Percentiles rank a stretch among this genome's conserved stretches.
Evolutionary conservation across 1,140 invertebrate genomes (phyloP).

Genomic region (Psix sp.): DNA sequence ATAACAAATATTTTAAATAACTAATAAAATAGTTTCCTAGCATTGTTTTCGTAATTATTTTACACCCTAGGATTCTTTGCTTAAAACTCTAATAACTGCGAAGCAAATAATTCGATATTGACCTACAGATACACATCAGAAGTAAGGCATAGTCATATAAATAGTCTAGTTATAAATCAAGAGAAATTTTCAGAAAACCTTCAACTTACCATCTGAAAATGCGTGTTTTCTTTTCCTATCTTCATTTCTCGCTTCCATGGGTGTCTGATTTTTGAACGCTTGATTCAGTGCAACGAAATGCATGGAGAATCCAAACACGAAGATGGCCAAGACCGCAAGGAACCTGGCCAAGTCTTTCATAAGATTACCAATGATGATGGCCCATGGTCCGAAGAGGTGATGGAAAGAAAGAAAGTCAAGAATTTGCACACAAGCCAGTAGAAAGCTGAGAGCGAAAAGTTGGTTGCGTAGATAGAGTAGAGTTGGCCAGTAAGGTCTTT

Average conservation of each 20-base stretch:
- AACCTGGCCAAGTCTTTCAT: slow-evolving; percentile 96
- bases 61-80: no score
- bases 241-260: slow-evolving; percentile 77
- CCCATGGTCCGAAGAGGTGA: slow-evolving; percentile 99
- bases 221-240: slow-evolving; percentile 63
- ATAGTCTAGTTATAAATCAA: no score
- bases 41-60: no score
- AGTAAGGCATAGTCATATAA: no score
- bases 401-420: slow-evolving; percentile 98
- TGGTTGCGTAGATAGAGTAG: slow-evolving; percentile 96
- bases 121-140: no score
- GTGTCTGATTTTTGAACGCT: slow-evolving; percentile 84
- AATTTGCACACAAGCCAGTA: slow-evolving; percentile 97
- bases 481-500: slow-evolving; percentile 85
- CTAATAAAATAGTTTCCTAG: no score
- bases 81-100: slow-evolving; percentile 34
- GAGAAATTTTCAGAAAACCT: slow-evolving; percentile 13
- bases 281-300: slow-evolving; percentile 97
- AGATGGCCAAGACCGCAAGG: slow-evolving; percentile 96
- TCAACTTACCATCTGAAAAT: slow-evolving; percentile 85
- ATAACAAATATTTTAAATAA: no score
- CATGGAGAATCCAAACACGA: slow-evolving; percentile 99
- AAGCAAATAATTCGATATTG: slow-evolving; percentile 33
- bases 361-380: slow-evolving; percentile 92
- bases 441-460: slow-evolving; percentile 94